These are phyloP conservation scores for Drosophila dunni DNA, from an alignment of 1,140 invertebrate genomes.

Conservation along the genomic window DNA sequence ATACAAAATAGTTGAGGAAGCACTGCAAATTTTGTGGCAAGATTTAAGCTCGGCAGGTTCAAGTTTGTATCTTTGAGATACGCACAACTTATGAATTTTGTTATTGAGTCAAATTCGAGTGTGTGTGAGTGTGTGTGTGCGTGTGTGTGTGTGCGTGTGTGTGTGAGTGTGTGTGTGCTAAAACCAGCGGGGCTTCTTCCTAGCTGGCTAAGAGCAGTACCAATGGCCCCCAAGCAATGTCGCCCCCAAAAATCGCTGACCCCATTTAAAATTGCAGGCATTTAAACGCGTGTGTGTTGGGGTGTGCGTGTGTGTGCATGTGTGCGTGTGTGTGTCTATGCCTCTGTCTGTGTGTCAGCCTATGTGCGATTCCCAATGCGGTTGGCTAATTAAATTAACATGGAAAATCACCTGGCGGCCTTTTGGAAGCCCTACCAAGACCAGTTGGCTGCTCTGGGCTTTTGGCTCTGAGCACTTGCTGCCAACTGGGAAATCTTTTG, in stretches of 20 bases:
- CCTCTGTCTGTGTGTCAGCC: not conserved
- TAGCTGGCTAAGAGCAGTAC: slow-evolving; percentile 5
- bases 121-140: not conserved
- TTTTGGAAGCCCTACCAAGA: slow-evolving; percentile 61
- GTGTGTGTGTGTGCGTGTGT: no score
- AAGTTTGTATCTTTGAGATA: slow-evolving; percentile 5
- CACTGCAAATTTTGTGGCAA: no score
- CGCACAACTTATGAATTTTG: not conserved
- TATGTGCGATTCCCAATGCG: not conserved
- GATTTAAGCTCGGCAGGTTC: not conserved
- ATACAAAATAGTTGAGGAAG: no score
- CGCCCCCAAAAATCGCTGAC: slow-evolving; percentile 74
- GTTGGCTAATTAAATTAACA: slow-evolving; percentile 70
- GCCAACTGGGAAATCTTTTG: slow-evolving; percentile 33
- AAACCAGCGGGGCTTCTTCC: slow-evolving; percentile 64
- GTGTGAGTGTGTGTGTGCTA: not conserved
- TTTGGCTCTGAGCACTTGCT: slow-evolving; percentile 22
- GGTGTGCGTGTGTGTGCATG: not conserved
- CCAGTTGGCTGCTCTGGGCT: slow-evolving; percentile 24
- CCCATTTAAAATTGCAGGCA: slow-evolving; percentile 51
- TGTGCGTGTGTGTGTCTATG: not conserved
- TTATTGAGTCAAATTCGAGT: not conserved
- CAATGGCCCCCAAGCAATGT: slow-evolving; percentile 51
- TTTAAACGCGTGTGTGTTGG: not conserved
- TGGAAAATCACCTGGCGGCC: slow-evolving; percentile 48